phyloP scores from a whole-genome alignment of 2,888 invertebrate species.

The Saturnia pavonia region DNA sequence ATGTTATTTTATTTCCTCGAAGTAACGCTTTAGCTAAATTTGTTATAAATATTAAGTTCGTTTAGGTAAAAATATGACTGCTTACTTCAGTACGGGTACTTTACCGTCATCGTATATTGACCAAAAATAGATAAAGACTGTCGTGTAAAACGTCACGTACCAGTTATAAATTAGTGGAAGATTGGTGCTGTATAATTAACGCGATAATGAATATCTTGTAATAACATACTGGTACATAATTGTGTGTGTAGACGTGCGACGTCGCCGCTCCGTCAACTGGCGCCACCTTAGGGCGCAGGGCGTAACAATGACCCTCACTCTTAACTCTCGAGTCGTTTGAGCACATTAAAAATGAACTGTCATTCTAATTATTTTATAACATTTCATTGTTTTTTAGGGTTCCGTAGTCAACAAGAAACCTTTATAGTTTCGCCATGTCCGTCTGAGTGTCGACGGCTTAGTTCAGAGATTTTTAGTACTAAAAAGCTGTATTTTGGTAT shows the following conservation, averaged over 20 bases:
- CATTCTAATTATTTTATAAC: constrained; percentile 19
- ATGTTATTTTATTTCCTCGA: neutral
- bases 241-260: constrained; percentile 31
- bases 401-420: too few relatives aligned
- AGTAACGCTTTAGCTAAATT: neutral
- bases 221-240: constrained; percentile 14
- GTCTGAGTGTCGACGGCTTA: too few relatives aligned
- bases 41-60: neutral
- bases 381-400: constrained; percentile 24
- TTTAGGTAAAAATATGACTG: neutral
- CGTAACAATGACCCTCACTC: constrained; percentile 46
- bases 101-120: constrained; percentile 13
- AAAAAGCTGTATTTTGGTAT: too few relatives aligned
- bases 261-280: constrained; percentile 29
- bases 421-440: too few relatives aligned
- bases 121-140: constrained; percentile 27
- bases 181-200: constrained; percentile 43
- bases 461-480: too few relatives aligned
- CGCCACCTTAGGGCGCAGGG: constrained; percentile 40
- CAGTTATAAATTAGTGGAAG: constrained; percentile 39
- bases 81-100: constrained; percentile 8
- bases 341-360: constrained; percentile 13
- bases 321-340: constrained; percentile 11
- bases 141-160: constrained; percentile 32
- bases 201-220: constrained; percentile 41